Base-by-base conservation (phyloP, 2,113 vertebrate species). In the Ramphastos sulfuratus region DNA sequence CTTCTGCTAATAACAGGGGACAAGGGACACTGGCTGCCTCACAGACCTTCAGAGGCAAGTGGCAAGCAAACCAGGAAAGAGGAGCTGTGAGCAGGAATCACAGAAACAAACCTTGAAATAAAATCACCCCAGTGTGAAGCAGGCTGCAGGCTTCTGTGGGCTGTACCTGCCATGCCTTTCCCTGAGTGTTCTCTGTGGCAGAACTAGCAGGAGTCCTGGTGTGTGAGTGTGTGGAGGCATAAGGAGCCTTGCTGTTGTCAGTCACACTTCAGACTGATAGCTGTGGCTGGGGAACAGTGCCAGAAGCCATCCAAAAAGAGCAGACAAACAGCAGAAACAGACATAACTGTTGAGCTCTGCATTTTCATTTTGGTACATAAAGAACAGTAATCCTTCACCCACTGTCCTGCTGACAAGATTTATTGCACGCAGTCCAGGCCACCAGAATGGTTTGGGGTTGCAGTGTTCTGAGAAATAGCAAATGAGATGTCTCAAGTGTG, bases 291-390 rank as follows among this genome's bases (percentile, higher is more conserved):
- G 74, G 82, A 87, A 85, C 66, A 82, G 65, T 85, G 75, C 77
- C 78, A 33, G 64, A 90, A 95, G 89, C 70, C 64, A 85, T 59
- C 39, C 59, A 96, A 66, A 84, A 90, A 73, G 44, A 76, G 89
- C 81, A 87, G 88, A 94, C 92, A 95, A 94, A 93, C 78, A 78
- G 79, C 87, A 83, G 87, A 91, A 93, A 74, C 42, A 83, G 81
- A 72, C 84, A 93, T 70, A 96, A 90, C 88, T 92, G 90, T 83
- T 76, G 93, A 83, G 54, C 65, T 96, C 93, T 94, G 90, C 82
- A 95, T 92, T 93, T 92, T 93, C 82, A 80, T 91, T 96, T 91
- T 2, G 1, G 66, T 74, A 63, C 64, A 37, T 94, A 93, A 84
- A 87, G 82, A 94, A 89, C 63, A 63, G 89, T 42, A 93, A 85